phyloP scores from a whole-genome alignment of 2,797 vertebrate genomes.

The Sphaeramia orbicularis region DNA sequence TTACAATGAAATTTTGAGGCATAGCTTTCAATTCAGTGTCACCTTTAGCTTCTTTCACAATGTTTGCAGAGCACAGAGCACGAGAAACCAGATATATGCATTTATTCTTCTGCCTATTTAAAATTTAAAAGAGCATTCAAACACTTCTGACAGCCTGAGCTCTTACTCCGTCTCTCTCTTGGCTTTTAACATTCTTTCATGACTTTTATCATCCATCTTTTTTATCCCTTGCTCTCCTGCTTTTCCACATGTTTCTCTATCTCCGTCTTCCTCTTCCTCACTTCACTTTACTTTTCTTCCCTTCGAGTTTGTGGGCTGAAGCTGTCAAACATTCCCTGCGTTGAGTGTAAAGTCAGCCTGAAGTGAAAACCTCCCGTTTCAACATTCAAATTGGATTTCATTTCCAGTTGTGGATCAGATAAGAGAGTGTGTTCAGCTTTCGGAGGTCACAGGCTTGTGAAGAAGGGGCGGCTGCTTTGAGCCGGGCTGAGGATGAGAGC shows the following conservation, averaged over 20 bases:
- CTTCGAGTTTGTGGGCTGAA: constrained; percentile 11
- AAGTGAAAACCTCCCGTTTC: constrained; percentile 50
- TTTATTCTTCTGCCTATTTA: neutral
- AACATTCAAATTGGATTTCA: constrained; percentile 54
- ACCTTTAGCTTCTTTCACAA: too few species aligned
- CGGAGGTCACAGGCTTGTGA: constrained; percentile 44
- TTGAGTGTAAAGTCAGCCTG: constrained; percentile 48
- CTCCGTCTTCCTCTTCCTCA: neutral
- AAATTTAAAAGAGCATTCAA: constrained; percentile 5
- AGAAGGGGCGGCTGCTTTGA: constrained; percentile 39
- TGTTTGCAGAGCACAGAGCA: neutral
- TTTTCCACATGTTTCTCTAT: neutral
- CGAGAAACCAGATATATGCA: neutral
- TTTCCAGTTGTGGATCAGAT: constrained; percentile 60
- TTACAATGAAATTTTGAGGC: neutral
- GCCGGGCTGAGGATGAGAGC: constrained; percentile 38
- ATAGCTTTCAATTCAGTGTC: neutral
- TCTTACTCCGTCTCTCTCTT: neutral
- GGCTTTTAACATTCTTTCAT: constrained; percentile 7
- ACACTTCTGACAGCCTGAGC: constrained; percentile 2
- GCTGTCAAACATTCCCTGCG: constrained; percentile 7
- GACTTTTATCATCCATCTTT: constrained; percentile 11
- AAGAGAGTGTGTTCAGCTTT: constrained; percentile 50
- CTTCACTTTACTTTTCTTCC: neutral
- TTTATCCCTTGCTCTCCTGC: constrained; percentile 1